Conservation (phyloP, 2,113 vertebrate species). For the Calonectris borealis region DNA sequence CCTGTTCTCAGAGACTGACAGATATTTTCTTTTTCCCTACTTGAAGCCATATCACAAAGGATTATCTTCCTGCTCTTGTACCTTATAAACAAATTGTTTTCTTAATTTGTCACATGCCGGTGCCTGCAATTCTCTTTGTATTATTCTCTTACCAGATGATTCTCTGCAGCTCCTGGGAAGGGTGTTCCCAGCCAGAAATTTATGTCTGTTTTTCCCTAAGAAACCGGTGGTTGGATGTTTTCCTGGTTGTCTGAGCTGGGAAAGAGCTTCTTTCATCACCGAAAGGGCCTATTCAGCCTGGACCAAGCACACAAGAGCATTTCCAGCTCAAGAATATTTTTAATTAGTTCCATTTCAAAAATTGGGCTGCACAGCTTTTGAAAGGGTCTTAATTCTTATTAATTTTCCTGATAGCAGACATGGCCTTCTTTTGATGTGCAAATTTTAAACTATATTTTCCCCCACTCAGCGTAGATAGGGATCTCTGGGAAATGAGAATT, state of each 20-base stretch:
- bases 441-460: not conserved
- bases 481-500: slow-evolving; percentile 35
- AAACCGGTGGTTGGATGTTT: not conserved
- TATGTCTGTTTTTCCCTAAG: not conserved
- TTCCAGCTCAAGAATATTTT: slow-evolving; percentile 18
- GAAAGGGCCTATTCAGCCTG: not conserved
- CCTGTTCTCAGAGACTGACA: not conserved
- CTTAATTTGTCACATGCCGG: not conserved
- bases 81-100: not conserved
- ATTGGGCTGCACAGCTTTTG: not conserved
- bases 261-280: not conserved
- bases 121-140: not conserved
- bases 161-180: not conserved
- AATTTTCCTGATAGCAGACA: slow-evolving; percentile 11
- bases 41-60: not conserved
- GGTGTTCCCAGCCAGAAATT: not conserved
- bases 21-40: not conserved
- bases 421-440: slow-evolving; percentile 63
- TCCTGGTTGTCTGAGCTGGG: not conserved
- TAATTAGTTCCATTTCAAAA: slow-evolving; percentile 54
- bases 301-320: not conserved
- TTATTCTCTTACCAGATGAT: not conserved
- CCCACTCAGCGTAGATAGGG: not conserved
- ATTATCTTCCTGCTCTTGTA: not conserved
- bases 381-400: slow-evolving; percentile 51